Evolutionary conservation across 92 coral and sea anemone species (phyloP), one percentile per base, ranked within the genome.

Genomic region (Porites lobata): DNA sequence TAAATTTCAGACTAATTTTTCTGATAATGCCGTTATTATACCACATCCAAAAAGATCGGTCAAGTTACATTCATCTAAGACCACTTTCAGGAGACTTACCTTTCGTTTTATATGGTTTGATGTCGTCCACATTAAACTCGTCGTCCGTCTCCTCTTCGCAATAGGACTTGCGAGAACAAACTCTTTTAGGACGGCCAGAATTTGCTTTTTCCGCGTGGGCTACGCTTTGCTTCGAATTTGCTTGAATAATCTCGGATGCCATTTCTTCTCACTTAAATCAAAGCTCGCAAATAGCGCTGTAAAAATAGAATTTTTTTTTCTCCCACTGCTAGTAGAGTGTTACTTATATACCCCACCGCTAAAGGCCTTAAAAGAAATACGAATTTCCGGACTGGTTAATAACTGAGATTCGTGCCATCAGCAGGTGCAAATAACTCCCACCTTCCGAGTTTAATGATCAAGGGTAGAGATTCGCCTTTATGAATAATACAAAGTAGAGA

Each of bases 371-470:
- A 84, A 75, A 81, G 76, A 84, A 82, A 84, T 73, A 84, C 74
- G 87, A 84, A 84, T 84, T 84, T 84, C 87, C 87, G 87, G 87
- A 72, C 87, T 73, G 87, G 87, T 84, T 84, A 84, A 84, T 84
- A 84, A 83, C 87, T 47, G 87, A 73, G 87, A 84, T 84, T 84
- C 87, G 87, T 84, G 64, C 71, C 87, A 80, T 84, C 87, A 72
- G 87, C 87, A 84, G 87, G 80, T 84, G 87, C 87, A 73, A 74
- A 84, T 20, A 65, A 61, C 80, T 74, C 87, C 87, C 80, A 84
- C 73, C 29, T 72, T 84, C 24, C 72, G 61, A 84, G 68, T 84
- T 50, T 69, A 68, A 19, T 76, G 89, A 76, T 85, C 89, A 85
- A 85, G 89, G 89, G 76, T 22, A 68, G 69, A 85, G 58, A 77